Evolutionary conservation across 2,113 vertebrate genomes (phyloP).

Genomic region (Myrmecobius fasciatus): DNA sequence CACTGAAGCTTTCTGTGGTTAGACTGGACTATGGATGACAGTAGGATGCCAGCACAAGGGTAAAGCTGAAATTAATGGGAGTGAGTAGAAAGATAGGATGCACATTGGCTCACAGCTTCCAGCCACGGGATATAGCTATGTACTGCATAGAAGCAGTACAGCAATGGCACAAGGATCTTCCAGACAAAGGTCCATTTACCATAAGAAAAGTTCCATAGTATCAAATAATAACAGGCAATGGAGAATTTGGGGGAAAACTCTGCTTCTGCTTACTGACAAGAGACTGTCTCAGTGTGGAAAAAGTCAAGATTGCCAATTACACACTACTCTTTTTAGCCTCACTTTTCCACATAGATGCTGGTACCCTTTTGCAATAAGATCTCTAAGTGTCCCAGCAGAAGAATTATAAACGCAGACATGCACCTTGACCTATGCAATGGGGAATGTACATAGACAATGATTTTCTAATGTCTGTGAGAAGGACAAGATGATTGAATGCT

Average conservation of each 20-base stretch:
- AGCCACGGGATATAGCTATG: background rate
- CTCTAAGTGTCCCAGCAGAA: constrained; percentile 55
- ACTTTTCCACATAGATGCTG: constrained; percentile 51
- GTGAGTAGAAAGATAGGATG: background rate
- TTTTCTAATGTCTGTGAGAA: constrained; percentile 52
- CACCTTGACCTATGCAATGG: constrained; percentile 50
- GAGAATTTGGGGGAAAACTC: background rate
- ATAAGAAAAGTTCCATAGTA: background rate
- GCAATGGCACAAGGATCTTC: background rate
- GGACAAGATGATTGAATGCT: constrained; percentile 72
- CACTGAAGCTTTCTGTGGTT: background rate
- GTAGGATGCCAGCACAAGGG: background rate
- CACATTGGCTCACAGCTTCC: background rate
- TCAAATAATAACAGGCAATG: background rate
- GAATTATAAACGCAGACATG: constrained; percentile 59
- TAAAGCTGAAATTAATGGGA: background rate
- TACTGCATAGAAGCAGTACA: background rate
- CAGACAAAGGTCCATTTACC: background rate
- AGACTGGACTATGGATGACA: background rate
- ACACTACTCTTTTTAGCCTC: constrained; percentile 46
- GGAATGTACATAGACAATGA: constrained; percentile 38
- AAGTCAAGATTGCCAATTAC: constrained; percentile 30
- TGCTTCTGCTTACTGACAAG: constrained; percentile 10
- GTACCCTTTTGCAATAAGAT: constrained; percentile 54
- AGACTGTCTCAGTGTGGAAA: constrained; percentile 42